Percentiles rank a stretch among this genome's conserved stretches.
Conservation (phyloP, 1,140 invertebrate genomes). For the Dendroctonus ponderosae region DNA sequence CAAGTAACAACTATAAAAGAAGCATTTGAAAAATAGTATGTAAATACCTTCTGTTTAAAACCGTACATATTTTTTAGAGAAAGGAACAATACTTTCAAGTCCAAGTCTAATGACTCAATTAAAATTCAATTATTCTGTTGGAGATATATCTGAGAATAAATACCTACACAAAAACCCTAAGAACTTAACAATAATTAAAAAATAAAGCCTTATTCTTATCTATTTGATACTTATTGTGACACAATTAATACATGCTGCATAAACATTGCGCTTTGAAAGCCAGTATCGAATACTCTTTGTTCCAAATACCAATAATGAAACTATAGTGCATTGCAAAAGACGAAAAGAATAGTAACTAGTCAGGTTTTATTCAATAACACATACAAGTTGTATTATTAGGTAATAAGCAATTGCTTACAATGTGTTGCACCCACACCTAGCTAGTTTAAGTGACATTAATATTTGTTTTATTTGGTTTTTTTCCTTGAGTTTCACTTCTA, state of each 20-base stretch:
- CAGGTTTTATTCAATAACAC: slow-evolving; percentile 27
- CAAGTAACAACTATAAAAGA: too few relatives aligned
- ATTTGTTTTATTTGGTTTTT: slow-evolving; percentile 16
- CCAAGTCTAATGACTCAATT: too few relatives aligned
- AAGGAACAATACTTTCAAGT: too few relatives aligned
- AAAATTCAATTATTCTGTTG: too few relatives aligned
- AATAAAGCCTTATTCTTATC: too few relatives aligned
- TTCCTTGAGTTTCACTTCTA: slow-evolving; percentile 8
- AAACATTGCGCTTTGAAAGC: neutral
- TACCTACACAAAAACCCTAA: too few relatives aligned
- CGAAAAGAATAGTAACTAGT: slow-evolving; percentile 27
- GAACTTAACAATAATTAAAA: too few relatives aligned
- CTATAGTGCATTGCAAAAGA: slow-evolving; percentile 15
- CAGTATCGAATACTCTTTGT: slow-evolving; percentile 11
- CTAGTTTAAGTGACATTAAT: slow-evolving; percentile 25
- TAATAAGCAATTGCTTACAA: slow-evolving; percentile 23
- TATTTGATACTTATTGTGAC: neutral
- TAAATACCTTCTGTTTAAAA: too few relatives aligned
- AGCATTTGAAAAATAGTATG: too few relatives aligned
- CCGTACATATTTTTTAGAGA: too few relatives aligned
- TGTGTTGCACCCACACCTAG: slow-evolving; percentile 28
- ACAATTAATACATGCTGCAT: neutral
- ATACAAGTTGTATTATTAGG: slow-evolving; percentile 20
- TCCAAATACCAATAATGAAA: slow-evolving; percentile 26
- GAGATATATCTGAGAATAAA: too few relatives aligned